phyloP scores from a whole-genome alignment of 2,797 vertebrate genomes.

The Hyperoplus immaculatus region DNA sequence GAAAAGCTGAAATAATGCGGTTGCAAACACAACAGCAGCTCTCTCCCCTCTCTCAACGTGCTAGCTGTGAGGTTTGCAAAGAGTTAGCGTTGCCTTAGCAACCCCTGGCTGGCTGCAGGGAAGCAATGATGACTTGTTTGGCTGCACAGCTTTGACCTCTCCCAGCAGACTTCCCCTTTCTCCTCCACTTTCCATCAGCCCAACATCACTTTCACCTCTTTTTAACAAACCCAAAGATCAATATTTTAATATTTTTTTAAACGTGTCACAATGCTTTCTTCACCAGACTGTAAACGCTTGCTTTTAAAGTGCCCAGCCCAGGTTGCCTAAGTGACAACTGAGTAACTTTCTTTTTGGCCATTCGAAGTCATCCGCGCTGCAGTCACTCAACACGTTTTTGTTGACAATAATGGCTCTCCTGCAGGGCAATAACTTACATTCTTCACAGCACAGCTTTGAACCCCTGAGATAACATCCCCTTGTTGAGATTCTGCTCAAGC shows the following conservation, averaged over 20 bases:
- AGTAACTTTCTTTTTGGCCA: not conserved
- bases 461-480: conserved; percentile 38
- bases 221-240: conserved; percentile 17
- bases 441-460: conserved; percentile 18
- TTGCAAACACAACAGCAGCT: conserved; percentile 56
- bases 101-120: conserved; percentile 61
- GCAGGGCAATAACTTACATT: conserved; percentile 23
- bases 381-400: conserved; percentile 3
- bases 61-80: conserved; percentile 62
- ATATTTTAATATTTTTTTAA: conserved; percentile 21
- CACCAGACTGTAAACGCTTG: not conserved
- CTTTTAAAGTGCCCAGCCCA: not conserved
- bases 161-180: conserved; percentile 50
- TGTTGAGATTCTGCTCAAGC: conserved; percentile 47
- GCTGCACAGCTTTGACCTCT: conserved; percentile 66
- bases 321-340: conserved; percentile 1
- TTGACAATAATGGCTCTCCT: conserved; percentile 3
- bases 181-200: not conserved
- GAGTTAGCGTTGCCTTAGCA: conserved; percentile 77
- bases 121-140: conserved; percentile 57
- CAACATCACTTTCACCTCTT: conserved; percentile 13
- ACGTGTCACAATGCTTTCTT: conserved; percentile 5
- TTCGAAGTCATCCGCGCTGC: not conserved
- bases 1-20: conserved; percentile 56
- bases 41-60: conserved; percentile 41